Base-by-base conservation (phyloP, 1,140 invertebrate species). In the Diorhabda carinulata region DNA sequence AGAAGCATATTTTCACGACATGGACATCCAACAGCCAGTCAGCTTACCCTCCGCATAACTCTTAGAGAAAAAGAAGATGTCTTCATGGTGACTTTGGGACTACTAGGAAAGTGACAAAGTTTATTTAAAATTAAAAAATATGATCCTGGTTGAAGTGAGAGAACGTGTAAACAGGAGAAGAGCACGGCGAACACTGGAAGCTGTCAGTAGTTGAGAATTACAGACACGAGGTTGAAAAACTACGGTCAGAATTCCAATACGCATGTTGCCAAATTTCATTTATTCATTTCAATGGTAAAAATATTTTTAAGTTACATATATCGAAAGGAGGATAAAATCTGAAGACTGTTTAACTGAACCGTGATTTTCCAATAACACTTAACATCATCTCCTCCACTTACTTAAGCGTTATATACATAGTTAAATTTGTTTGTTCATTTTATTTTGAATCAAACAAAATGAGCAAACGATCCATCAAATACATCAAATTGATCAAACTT, bases 11-110 rank as follows among this genome's bases (percentile, higher is more conserved):
- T 45, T 67, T 40, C 9, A 67, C 59, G 47, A 63, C 65, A 72
- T 67, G 61, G 66, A 75, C 72, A 75, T 75, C 71, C 69, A 73
- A 74, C 68, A 66, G 62, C 62, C 40, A 75, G 70, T 68, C 66
- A 75, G 86, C 89, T 88, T 79, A 90, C 89, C 89, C 89, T 86
- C 82, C 89, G 84, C 89, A 90, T 91, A 70, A 91, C 89, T 71
- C 89, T 87, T 25, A 90, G 84, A 9, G 89, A 91, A 77, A 90
- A 91, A 72, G 89, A 90, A 41, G 89, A 90, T n/a, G 89, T 90
- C 86, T 90, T 91, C 89, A 90, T 90, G 76, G 77, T 81, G 68
- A 42, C 62, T 69, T 58, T 57, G 25, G 25, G 25, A 25, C 47
- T 52, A 52, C 47, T 52, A 8, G 4, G 47, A 2, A 52, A 25